Evolutionary conservation across 2,888 invertebrate species (phyloP), one percentile per base, ranked within the genome.

Genomic region (Drosophila birchii): DNA sequence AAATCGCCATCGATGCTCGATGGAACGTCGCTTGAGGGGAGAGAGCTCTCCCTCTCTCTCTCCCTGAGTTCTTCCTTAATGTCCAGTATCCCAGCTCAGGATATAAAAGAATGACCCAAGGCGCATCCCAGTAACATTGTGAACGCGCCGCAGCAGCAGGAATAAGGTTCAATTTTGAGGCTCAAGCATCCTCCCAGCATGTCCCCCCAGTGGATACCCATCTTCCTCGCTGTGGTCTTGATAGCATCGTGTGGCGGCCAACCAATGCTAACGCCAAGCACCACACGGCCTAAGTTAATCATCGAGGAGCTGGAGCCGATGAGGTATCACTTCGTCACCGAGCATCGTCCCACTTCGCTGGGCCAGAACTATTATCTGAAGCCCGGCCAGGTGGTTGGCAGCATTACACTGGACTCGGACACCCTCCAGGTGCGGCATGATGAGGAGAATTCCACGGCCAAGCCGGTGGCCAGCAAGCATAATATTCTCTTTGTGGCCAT

Each of bases 351-450:
- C 57, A 78, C 81, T 5, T 23, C 71, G 8, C 44, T 90, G 45
- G 90, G 91, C 1, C 80, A 85, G 43, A 91, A 87, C 47, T 79
- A 84, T 32, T 91, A 91, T 39, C 78, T 90, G 5, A 92, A 92
- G 38, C 91, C 92, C 7, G 91, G 92, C 5, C 76, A 84, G 34
- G 20, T 87, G 70, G 81, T 92, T 11, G 56, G 86, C 78, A 32
- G 76, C 66, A 51, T 83, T 9, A 75, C 26, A 14, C 53, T 90
- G 44, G 78, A 80, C 14, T 90, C 90, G n/a, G 76, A 74, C 18
- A 56, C 72, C 4, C 34, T 90, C 16, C 70, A 69, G 18, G 82
- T 89, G 23, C 72, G 66, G 9, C 81, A 80, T 23, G 78, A 80
- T 9, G 78, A 79, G 32, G 77, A 76, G 55, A 36, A 11, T 6